These are phyloP conservation scores for Tokudaia tokunoshimensis DNA, from an alignment of 2,797 vertebrate species.

Conservation along the genomic window DNA sequence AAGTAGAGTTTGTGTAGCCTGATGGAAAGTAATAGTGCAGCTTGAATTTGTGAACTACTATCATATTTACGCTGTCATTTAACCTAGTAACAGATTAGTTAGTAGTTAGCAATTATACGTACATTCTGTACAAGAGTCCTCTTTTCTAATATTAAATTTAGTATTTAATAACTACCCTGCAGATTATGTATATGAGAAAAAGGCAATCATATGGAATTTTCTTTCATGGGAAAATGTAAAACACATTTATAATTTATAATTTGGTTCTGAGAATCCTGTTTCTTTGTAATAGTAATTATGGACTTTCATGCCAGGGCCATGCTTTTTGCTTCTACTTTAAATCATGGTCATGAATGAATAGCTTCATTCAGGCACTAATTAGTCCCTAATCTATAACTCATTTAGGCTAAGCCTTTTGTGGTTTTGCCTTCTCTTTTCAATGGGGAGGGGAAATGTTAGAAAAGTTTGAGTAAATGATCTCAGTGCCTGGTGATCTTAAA, in stretches of 20 bases:
- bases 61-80: not conserved
- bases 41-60: constrained; percentile 52
- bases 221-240: constrained; percentile 52
- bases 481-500: constrained; percentile 74
- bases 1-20: constrained; percentile 15
- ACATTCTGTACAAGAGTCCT: not conserved
- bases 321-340: constrained; percentile 71
- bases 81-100: constrained; percentile 59
- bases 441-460: constrained; percentile 67
- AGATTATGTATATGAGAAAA: constrained; percentile 35
- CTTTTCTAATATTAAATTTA: constrained; percentile 72
- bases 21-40: not conserved
- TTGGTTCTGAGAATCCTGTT: constrained; percentile 38
- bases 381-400: constrained; percentile 71
- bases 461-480: constrained; percentile 75
- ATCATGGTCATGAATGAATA: constrained; percentile 65
- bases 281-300: constrained; percentile 76
- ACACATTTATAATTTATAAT: constrained; percentile 73
- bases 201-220: constrained; percentile 40
- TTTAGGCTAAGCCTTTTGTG: constrained; percentile 59
- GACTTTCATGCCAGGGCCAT: constrained; percentile 62
- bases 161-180: constrained; percentile 59
- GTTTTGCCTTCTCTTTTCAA: constrained; percentile 66
- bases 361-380: constrained; percentile 75
- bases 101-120: constrained; percentile 50